phyloP scores from a whole-genome alignment of 1,140 invertebrate species.

The Parapsyche elsis region DNA sequence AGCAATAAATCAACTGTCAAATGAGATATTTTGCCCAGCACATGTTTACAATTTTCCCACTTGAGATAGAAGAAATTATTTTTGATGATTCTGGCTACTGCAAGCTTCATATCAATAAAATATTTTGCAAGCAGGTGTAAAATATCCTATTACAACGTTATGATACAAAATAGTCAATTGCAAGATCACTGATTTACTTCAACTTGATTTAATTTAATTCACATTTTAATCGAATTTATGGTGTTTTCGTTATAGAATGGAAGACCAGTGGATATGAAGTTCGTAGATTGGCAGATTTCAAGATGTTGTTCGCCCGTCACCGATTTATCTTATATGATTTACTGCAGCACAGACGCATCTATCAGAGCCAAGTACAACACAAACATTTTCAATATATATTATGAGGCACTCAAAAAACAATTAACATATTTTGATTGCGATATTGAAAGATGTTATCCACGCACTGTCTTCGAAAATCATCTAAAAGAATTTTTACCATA shows the following conservation, averaged over 20 bases:
- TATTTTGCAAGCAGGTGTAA: too few relatives aligned
- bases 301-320: conserved; percentile 64
- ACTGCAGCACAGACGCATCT: conserved; percentile 64
- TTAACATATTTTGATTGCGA: conserved; percentile 40
- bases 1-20: too few relatives aligned
- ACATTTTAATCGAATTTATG: not conserved
- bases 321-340: conserved; percentile 69
- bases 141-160: too few relatives aligned
- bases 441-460: conserved; percentile 42
- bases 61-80: too few relatives aligned
- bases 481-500: conserved; percentile 37
- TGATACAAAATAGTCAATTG: too few relatives aligned
- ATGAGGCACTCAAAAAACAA: conserved; percentile 59
- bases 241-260: conserved; percentile 58
- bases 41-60: too few relatives aligned
- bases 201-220: not conserved
- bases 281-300: conserved; percentile 68
- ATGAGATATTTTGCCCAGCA: too few relatives aligned
- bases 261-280: conserved; percentile 59
- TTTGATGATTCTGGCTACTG: too few relatives aligned
- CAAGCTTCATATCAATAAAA: too few relatives aligned
- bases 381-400: conserved; percentile 65
- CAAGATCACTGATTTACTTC: too few relatives aligned
- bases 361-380: conserved; percentile 63
- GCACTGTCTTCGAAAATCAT: conserved; percentile 47